phyloP scores from a whole-genome alignment of 53 echinoderm and acorn worm species.

The Apostichopus leukothele region DNA sequence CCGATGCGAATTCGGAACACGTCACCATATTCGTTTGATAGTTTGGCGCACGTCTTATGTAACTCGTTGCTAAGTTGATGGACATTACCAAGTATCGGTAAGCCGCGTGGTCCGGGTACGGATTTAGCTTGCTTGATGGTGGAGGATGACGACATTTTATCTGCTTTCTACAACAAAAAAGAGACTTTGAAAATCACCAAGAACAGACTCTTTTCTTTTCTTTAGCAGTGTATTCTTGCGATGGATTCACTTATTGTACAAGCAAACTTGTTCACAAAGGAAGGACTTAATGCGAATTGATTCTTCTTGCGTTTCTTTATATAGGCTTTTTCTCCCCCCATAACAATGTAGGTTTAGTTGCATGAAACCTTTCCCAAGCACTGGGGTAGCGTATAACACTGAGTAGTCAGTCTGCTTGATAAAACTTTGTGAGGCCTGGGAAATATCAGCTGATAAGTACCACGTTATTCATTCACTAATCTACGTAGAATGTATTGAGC shows the following conservation, averaged over 20 bases:
- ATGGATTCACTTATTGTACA: too few species aligned
- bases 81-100: slow-evolving; percentile 78
- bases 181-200: too few species aligned
- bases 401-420: background rate
- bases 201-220: too few species aligned
- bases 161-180: background rate
- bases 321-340: too few species aligned
- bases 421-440: background rate
- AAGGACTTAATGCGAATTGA: too few species aligned
- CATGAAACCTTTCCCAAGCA: too few species aligned
- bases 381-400: too few species aligned
- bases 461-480: slow-evolving; percentile 14
- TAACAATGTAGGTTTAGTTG: too few species aligned
- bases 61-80: slow-evolving; percentile 72
- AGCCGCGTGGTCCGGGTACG: slow-evolving; percentile 70
- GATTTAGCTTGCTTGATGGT: slow-evolving; percentile 44
- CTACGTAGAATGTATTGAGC: background rate
- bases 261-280: too few species aligned
- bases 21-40: slow-evolving; percentile 81
- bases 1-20: slow-evolving; percentile 90
- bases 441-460: background rate
- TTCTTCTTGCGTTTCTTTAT: too few species aligned
- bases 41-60: slow-evolving; percentile 66
- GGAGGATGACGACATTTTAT: background rate
- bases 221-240: too few species aligned